phyloP scores from a whole-genome alignment of 2,113 vertebrate species.

The Chaetodon auriga region DNA sequence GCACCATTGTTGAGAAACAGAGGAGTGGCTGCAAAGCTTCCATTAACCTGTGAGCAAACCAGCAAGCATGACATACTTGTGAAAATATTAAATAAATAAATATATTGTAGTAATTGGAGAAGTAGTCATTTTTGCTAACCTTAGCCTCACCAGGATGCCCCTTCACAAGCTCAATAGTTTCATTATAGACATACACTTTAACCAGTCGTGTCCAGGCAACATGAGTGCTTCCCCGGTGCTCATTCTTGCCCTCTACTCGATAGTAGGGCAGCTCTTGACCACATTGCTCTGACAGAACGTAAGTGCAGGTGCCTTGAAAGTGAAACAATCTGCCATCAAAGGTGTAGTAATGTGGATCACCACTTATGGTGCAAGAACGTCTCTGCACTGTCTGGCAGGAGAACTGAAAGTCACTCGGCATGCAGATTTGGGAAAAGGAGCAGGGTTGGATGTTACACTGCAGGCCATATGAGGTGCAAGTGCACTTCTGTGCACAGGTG shows the following conservation, averaged over 20 bases:
- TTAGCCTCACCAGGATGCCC: conserved; percentile 49
- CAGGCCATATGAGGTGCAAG: conserved; percentile 50
- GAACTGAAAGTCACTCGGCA: conserved; percentile 42
- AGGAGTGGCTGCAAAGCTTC: conserved; percentile 59
- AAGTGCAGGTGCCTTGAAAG: conserved; percentile 75
- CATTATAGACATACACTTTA: conserved; percentile 56
- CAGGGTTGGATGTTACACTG: conserved; percentile 61
- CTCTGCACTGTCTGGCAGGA: conserved; percentile 65
- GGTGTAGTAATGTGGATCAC: conserved; percentile 80
- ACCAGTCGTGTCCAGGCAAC: conserved; percentile 72
- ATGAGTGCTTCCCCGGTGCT: conserved; percentile 59
- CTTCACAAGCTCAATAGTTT: conserved; percentile 67
- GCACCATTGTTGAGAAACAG: conserved; percentile 61
- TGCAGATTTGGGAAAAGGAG: conserved; percentile 69
- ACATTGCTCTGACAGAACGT: conserved; percentile 77
- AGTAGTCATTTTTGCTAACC: conserved; percentile 53
- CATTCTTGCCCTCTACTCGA: conserved; percentile 73
- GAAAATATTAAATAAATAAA: no score
- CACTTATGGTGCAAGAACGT: conserved; percentile 70
- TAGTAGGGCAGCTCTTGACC: conserved; percentile 44
- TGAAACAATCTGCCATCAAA: conserved; percentile 70
- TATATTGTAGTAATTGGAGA: no score
- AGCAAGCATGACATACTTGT: not conserved
- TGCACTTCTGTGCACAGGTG: conserved; percentile 67
- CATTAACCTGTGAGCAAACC: conserved; percentile 68